Conservation (phyloP, 2,797 vertebrate species). For the Spinibarbus caldwelli region DNA sequence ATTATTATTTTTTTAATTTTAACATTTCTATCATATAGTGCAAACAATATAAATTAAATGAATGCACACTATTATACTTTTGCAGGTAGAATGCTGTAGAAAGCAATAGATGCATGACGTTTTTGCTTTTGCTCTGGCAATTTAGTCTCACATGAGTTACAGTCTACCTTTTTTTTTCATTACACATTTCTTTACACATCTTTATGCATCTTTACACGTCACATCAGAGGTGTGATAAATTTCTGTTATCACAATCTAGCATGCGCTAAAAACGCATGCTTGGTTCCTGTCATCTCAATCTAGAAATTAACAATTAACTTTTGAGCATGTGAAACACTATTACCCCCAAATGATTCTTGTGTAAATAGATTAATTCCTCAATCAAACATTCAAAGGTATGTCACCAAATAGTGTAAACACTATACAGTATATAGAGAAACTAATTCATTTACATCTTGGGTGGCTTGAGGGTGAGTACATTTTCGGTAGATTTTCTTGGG, state of each 20-base stretch:
- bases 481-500: neutral
- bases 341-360: neutral
- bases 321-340: neutral
- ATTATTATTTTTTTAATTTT: neutral
- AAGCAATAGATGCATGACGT: neutral
- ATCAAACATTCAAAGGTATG: neutral
- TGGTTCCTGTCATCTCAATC: neutral
- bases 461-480: neutral
- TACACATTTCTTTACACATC: neutral
- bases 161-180: neutral
- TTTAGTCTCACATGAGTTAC: neutral
- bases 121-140: neutral
- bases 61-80: neutral
- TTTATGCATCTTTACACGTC: neutral
- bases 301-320: neutral
- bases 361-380: neutral
- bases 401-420: neutral
- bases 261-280: too few relatives aligned
- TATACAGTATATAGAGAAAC: neutral
- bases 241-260: constrained; percentile 5
- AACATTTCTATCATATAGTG: neutral
- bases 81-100: neutral
- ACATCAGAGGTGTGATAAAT: neutral
- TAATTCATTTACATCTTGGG: neutral
- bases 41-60: neutral